Base-by-base conservation (phyloP, 2,797 vertebrate genomes). In the Pangasius sanitwongsei region DNA sequence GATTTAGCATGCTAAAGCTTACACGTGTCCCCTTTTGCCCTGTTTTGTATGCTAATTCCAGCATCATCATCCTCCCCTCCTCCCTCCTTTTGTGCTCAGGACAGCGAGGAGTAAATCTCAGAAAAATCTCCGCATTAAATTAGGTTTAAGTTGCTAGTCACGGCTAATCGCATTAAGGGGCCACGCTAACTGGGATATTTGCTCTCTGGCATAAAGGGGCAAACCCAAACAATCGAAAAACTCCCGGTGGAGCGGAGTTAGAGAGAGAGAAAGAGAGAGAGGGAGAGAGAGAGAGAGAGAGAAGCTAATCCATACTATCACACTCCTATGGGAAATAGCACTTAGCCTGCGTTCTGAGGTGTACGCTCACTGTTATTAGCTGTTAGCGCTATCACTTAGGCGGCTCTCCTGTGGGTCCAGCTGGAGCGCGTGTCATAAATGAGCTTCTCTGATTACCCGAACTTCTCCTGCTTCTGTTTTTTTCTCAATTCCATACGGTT, bases 91-190 rank as follows among this genome's bases (percentile, higher is more conserved):
- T 90, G 89, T 16, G 75, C 77, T n/a, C 57, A 34, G 57, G 87
- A 93, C 94, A 94, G 94, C 94, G 94, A 95, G 94, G 91, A 91
- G 94, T 78, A 78, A 78, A 87, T 87, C 41, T 65, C 3, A 1
- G 12, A 63, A 37, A 87, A 77, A 87, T 78, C 57, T 65, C 59
- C 2, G 94, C 93, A 92, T 93, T 94, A 91, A 95, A 95, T 95
- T 94, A 96, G 94, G 94, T 92, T 94, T 94, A 95, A 95, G 95
- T 96, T 94, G 93, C 87, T 61, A 86, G 92, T 93, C 90, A 61
- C 20, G 91, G 90, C 93, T 96, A 96, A 96, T 96, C 94, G 89
- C 91, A 95, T 96, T 96, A 96, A 92, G 88, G 88, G 89, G 90
- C 91, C 85, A 92, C 90, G 59, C 89, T 89, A 89, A 92, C 87